Conservation (phyloP, 2,797 vertebrate genomes). For the Lepilemur septentrionalis region DNA sequence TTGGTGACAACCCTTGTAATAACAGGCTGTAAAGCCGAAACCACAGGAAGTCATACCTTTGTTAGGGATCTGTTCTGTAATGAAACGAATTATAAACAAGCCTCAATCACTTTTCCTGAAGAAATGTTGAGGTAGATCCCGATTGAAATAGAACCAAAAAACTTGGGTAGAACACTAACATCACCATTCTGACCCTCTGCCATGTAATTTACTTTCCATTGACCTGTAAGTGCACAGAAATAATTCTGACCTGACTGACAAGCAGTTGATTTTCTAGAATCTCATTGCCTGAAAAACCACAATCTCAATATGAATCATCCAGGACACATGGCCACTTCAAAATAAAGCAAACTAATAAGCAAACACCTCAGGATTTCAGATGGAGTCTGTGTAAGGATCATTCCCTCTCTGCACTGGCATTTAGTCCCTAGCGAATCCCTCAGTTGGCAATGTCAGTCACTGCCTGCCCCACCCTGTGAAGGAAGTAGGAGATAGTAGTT, state of each 20-base stretch:
- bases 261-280: not conserved
- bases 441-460: not conserved
- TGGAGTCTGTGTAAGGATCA: not conserved
- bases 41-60: not conserved
- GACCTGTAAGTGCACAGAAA: not conserved
- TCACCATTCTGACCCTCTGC: not conserved
- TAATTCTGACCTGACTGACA: not conserved
- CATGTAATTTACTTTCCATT: not conserved
- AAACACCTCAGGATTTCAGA: not conserved
- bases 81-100: not conserved
- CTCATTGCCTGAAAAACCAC: not conserved
- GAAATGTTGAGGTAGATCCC: not conserved
- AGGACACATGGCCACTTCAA: not conserved
- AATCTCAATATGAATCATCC: not conserved
- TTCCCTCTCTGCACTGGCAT: not conserved
- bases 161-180: not conserved
- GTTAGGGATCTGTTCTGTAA: not conserved
- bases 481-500: not conserved
- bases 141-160: not conserved
- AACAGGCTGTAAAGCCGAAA: conserved; percentile 12
- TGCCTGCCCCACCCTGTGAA: not conserved
- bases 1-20: not conserved
- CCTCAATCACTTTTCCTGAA: not conserved
- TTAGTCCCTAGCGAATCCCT: not conserved
- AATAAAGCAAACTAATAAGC: not conserved